Evolutionary conservation across 1,140 invertebrate genomes (phyloP), one percentile per base, ranked within the genome.

Genomic region (Aphelinus certus): DNA sequence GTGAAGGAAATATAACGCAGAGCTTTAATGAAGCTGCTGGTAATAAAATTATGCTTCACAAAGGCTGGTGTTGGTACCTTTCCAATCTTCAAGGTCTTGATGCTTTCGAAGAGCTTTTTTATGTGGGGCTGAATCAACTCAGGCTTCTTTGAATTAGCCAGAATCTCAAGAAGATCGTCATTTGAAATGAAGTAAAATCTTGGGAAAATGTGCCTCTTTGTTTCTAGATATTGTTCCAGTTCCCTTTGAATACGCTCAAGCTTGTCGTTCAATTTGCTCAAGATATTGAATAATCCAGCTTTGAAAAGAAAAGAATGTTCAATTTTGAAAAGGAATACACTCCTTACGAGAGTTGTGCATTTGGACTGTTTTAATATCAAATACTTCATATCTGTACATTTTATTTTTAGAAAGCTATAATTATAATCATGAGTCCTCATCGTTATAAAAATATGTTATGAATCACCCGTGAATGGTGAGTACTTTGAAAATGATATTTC

Each of bases 111-210:
- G 49, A 95, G 90, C 82, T 96, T 96, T 78, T 94, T 94, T 65
- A 96, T 88, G 85, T 96, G 94, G 3, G 92, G 91, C 86, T 96
- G 95, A 75, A 96, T 91, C 53, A 93, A 86, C 78, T 94, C 93
- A 0, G 95, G 95, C 80, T 92, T 93, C 81, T 92, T 95, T 2
- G 94, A 93, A 84, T 96, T 93, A 3, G 92, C 93, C 55, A 97
- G 87, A 81, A 96, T 96, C 85, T 96, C 95, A 5, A 97, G 85
- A 46, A 96, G 87, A 84, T 96, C 95, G 85, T 96, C 95, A 86
- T 96, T 96, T 4, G 95, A 96, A 79, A 96, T 93, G 81, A 97
- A 97, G 88, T 96, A 96, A 84, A 95, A 94, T 79, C 92, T 84
- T 65, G 95, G 95, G 88, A 97, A 96, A 64, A 94, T 82, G 80